Base-by-base conservation (phyloP, 1,140 invertebrate species). In the Marisa cornuarietis region DNA sequence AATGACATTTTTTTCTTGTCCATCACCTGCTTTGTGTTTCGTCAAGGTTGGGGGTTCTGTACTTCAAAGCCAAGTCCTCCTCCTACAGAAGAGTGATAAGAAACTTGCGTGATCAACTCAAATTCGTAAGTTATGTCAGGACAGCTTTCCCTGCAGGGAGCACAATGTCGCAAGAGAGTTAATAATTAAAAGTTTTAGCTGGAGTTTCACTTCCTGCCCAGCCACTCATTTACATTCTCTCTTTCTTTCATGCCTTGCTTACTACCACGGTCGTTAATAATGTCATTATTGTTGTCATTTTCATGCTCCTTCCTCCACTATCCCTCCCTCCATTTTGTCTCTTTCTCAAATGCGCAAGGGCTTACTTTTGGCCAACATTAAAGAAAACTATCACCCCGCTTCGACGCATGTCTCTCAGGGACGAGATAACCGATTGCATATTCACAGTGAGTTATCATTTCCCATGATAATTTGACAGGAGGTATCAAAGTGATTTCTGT, bases 1-100 rank as follows among this genome's bases (percentile, higher is more conserved):
- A 42, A 42, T 4, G 31, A 42, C 5, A 22, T 31, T 54, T n/a
- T 61, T 8, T 54, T 26, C 9, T 24, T 26, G 11, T 31, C n/a
- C 62, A 5, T 31, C 8, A 24, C 9, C 62, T 42, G n/a, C 9
- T 75, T 24, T 61, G 51, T 54, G n/a, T 26, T 31, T 49, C 13
- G n/a, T 49, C 16, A 63, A 77, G 76, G 49, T 26, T 77, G 63
- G 42, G 42, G 3, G 65, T 77, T 1, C 65, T 77, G 42, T 77
- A 77, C 26, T 77, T 24, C 65, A 77, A 77, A 54, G 76, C 76
- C 49, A 77, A 69, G 24, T 68, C 76, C 0, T 31, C 51, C 9
- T 77, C 76, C 16, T 77, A 77, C n/a, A 42, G 22, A 7, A 73
- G 62, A 74, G 61, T 73, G 51, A 79, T 72, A 31, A n/a, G 20